phyloP scores from a whole-genome alignment of 2,888 invertebrate genomes.

The Lottia scabra region DNA sequence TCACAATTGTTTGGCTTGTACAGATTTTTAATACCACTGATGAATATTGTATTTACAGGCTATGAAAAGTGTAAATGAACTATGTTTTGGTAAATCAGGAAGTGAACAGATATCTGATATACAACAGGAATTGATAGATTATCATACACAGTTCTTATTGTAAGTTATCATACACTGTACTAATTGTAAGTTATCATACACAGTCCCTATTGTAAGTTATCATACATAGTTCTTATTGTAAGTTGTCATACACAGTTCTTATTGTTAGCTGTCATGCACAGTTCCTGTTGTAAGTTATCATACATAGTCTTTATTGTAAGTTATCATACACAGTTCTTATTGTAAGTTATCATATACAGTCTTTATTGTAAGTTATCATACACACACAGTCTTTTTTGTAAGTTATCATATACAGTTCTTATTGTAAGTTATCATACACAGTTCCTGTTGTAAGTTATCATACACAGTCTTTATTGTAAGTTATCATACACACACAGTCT shows the following conservation, averaged over 20 bases:
- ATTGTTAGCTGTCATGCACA: constrained; percentile 50
- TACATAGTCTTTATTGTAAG: no score
- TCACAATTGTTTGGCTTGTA: no score
- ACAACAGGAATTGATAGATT: constrained; percentile 45
- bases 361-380: constrained; percentile 45
- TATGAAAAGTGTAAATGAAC: constrained; percentile 54
- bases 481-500: no score
- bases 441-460: constrained; percentile 55
- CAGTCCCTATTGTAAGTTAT: constrained; percentile 47
- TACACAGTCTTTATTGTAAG: constrained; percentile 43
- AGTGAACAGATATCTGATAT: constrained; percentile 34
- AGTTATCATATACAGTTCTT: constrained; percentile 47
- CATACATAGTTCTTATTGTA: constrained; percentile 48
- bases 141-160: constrained; percentile 48
- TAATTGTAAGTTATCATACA: constrained; percentile 51
- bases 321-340: constrained; percentile 46
- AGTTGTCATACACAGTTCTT: no score
- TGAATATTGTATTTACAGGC: constrained; percentile 36
- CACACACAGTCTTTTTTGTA: no score
- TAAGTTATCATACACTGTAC: constrained; percentile 44
- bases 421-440: constrained; percentile 43
- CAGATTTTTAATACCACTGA: no score
- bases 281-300: constrained; percentile 44
- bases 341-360: constrained; percentile 49
- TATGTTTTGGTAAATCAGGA: constrained; percentile 50